phyloP scores from a whole-genome alignment of 2,888 invertebrate genomes.

The Diarsia mendica region DNA sequence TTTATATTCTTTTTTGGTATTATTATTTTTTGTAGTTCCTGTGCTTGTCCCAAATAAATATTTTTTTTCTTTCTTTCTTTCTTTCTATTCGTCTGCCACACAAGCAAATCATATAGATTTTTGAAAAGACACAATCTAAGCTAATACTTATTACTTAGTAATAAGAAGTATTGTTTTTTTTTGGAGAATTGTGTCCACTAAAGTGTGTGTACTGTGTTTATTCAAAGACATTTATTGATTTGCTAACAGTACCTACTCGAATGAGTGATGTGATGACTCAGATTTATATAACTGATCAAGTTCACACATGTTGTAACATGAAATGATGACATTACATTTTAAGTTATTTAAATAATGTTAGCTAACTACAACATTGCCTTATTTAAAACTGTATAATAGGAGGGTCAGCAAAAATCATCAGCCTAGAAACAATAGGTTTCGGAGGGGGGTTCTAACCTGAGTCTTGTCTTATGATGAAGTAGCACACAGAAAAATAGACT shows the following conservation, averaged over 20 bases:
- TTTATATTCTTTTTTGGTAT: no score
- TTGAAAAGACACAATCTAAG: no score
- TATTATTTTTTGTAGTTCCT: no score
- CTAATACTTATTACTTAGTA: no score
- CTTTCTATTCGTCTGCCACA: no score
- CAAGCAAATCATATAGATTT: no score
- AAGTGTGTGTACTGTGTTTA: no score
- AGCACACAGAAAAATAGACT: background rate
- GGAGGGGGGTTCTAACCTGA: background rate
- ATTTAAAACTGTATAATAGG: background rate
- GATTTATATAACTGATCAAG: conserved; percentile 4
- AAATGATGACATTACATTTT: background rate
- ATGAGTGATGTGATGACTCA: background rate
- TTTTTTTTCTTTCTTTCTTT: no score
- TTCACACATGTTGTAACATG: conserved; percentile 23
- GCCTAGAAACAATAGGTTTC: background rate
- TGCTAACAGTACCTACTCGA: background rate
- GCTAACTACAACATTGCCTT: background rate
- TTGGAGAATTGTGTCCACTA: no score
- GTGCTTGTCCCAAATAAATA: no score
- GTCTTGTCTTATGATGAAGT: background rate
- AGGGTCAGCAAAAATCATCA: background rate
- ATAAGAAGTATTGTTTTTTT: no score
- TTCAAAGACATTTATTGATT: background rate
- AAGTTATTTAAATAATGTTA: background rate